These are phyloP conservation scores for Nemurella pictetii DNA, from an alignment of 2,888 invertebrate species.

Conservation along the genomic window DNA sequence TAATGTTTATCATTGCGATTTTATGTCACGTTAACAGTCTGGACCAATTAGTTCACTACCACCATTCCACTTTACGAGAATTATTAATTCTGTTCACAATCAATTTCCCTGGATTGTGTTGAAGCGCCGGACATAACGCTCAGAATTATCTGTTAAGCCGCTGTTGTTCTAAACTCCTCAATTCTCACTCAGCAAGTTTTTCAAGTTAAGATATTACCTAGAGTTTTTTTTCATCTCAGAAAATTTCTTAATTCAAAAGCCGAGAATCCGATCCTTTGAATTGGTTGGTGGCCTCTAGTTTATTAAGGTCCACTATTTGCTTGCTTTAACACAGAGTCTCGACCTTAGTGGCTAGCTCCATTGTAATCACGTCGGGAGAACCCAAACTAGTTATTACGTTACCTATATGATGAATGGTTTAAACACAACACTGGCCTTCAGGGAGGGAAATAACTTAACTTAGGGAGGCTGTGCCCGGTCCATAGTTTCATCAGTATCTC, in stretches of 20 bases:
- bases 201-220: conserved; percentile 31
- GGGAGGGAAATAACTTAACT: conserved; percentile 37
- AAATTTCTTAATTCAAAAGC: conserved; percentile 29
- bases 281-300: conserved; percentile 29
- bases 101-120: neutral
- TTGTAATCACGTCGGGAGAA: conserved; percentile 36
- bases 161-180: conserved; percentile 14
- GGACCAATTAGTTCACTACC: neutral
- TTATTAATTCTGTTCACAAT: neutral
- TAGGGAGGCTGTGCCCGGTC: conserved; percentile 26
- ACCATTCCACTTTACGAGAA: neutral
- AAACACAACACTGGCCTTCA: conserved; percentile 27
- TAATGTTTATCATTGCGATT: neutral
- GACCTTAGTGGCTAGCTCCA: conserved; percentile 37
- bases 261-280: conserved; percentile 29
- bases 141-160: conserved; percentile 2
- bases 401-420: conserved; percentile 38
- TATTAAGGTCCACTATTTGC: conserved; percentile 39
- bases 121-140: neutral
- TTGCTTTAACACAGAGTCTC: conserved; percentile 39
- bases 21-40: neutral
- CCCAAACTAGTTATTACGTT: conserved; percentile 39
- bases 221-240: conserved; percentile 24
- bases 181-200: conserved; percentile 28
- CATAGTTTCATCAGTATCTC: conserved; percentile 26